Conservation (phyloP, 2,797 vertebrate species). For the Fistularia tabacaria region DNA sequence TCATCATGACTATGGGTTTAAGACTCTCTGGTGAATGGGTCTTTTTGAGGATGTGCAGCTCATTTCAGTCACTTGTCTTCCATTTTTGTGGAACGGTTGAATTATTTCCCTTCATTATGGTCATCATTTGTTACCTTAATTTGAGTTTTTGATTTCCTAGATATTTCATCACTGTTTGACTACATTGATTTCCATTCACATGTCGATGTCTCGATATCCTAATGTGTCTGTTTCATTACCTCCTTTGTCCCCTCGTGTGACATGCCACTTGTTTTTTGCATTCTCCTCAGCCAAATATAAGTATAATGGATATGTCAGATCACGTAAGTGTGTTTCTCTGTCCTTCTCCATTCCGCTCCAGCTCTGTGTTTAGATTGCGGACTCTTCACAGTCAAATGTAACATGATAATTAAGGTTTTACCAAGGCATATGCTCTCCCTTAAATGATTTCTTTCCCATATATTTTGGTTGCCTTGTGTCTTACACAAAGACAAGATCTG, state of each 20-base stretch:
- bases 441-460: constrained; percentile 36
- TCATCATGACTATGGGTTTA: constrained; percentile 6
- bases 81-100: too few relatives aligned
- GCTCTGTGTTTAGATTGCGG: constrained; percentile 61
- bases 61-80: constrained; percentile 27
- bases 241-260: constrained; percentile 73
- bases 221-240: constrained; percentile 68
- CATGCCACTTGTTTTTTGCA: constrained; percentile 80
- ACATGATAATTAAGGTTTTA: constrained; percentile 45
- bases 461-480: constrained; percentile 14
- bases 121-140: constrained; percentile 23
- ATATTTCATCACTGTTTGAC: constrained; percentile 25
- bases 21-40: constrained; percentile 8
- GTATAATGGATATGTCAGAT: constrained; percentile 85
- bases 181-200: constrained; percentile 55
- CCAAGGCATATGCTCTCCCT: constrained; percentile 53
- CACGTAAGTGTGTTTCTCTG: constrained; percentile 81
- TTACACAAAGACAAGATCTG: neutral
- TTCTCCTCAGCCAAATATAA: constrained; percentile 85
- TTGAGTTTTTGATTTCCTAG: constrained; percentile 21
- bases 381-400: constrained; percentile 36
- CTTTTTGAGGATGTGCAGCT: constrained; percentile 34
- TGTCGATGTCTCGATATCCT: constrained; percentile 59
- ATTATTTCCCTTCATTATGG: constrained; percentile 7
- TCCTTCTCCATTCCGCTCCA: constrained; percentile 63